A percentile compares a stretch with the other conserved stretches of the same genome.
Conservation (phyloP, 1,140 invertebrate genomes). For the Telenomus remus region DNA sequence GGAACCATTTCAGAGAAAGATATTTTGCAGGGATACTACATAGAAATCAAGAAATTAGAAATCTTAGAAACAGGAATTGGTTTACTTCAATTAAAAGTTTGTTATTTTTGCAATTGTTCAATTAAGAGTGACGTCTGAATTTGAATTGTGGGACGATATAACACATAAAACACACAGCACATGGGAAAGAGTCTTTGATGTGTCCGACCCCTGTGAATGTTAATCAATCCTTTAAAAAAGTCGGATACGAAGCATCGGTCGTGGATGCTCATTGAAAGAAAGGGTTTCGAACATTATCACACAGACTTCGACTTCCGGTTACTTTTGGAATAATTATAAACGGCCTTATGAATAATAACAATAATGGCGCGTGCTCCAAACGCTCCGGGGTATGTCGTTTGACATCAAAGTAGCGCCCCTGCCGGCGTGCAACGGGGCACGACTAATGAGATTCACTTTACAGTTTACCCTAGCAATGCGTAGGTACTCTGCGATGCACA, state of each 20-base stretch:
- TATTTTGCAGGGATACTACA: no score
- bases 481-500: conserved; percentile 56
- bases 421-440: conserved; percentile 66
- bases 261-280: conserved; percentile 44
- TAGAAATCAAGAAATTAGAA: no score
- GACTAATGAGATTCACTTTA: conserved; percentile 76
- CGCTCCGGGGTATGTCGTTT: conserved; percentile 68
- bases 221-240: conserved; percentile 28
- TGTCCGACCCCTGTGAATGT: conserved; percentile 10
- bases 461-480: conserved; percentile 64
- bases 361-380: conserved; percentile 61
- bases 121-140: not conserved
- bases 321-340: conserved; percentile 62
- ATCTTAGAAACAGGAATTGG: no score
- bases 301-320: conserved; percentile 59
- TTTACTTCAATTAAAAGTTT: no score
- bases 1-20: no score
- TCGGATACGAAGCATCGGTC: conserved; percentile 45
- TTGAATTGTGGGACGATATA: no score
- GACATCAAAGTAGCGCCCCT: conserved; percentile 73
- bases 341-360: conserved; percentile 62
- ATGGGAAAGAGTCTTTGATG: not conserved
- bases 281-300: conserved; percentile 46
- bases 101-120: no score
- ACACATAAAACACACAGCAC: no score